These are phyloP conservation scores for Agrochola litura DNA, from an alignment of 2,888 invertebrate genomes.

Conservation along the genomic window DNA sequence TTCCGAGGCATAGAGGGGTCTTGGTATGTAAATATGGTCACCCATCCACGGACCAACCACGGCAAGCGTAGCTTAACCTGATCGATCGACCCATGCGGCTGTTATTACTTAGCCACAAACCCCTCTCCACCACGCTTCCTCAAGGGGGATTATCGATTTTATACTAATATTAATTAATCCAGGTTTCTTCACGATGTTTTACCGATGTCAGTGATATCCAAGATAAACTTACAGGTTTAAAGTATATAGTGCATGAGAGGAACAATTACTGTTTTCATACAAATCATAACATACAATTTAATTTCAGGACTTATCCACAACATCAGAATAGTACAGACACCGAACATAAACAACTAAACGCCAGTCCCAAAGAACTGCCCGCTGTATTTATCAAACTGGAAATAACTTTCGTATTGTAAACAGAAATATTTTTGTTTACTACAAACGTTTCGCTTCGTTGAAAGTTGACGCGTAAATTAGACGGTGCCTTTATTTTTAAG, in stretches of 20 bases:
- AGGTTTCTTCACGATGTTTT: not conserved
- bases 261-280: not conserved
- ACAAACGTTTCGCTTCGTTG: constrained; percentile 72
- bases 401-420: constrained; percentile 74
- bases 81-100: too few species aligned
- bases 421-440: constrained; percentile 80
- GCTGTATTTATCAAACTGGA: constrained; percentile 69
- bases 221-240: not conserved
- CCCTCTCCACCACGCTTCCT: not conserved
- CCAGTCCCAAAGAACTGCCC: constrained; percentile 63
- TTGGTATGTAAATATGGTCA: too few species aligned
- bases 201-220: not conserved
- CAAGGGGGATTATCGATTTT: not conserved
- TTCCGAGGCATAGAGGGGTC: too few species aligned
- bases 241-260: not conserved
- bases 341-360: constrained; percentile 62
- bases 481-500: constrained; percentile 55
- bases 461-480: constrained; percentile 63
- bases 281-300: not conserved
- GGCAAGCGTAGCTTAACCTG: too few species aligned
- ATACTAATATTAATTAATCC: not conserved
- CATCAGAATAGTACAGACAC: constrained; percentile 20
- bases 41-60: too few species aligned
- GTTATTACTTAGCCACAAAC: too few species aligned
- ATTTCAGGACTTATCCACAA: constrained; percentile 44